These are phyloP conservation scores for Sceloporus undulatus DNA, from an alignment of 2,113 vertebrate genomes.

Conservation along the genomic window DNA sequence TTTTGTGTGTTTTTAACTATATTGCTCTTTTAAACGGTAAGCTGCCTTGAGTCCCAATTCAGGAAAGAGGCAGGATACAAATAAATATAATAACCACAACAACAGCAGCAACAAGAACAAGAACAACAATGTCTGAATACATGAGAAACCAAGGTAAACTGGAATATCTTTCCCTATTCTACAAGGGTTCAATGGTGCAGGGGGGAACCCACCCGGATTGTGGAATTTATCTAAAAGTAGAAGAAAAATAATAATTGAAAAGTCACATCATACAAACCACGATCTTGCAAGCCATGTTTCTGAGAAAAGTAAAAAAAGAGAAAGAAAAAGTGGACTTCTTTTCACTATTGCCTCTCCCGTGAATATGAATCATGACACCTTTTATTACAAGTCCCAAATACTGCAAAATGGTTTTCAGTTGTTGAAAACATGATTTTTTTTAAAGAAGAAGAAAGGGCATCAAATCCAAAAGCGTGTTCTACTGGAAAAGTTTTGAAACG, in stretches of 20 bases:
- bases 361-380: background rate
- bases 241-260: conserved; percentile 15
- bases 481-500: background rate
- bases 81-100: too few relatives aligned
- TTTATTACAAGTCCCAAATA: background rate
- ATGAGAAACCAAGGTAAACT: background rate
- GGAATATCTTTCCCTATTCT: background rate
- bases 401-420: background rate
- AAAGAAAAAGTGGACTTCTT: background rate
- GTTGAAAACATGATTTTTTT: conserved; percentile 11
- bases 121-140: background rate
- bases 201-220: background rate
- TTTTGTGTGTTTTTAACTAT: too few relatives aligned
- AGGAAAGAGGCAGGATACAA: too few relatives aligned
- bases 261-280: background rate
- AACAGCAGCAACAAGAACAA: too few relatives aligned
- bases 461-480: background rate
- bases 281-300: background rate
- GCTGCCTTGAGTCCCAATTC: too few relatives aligned
- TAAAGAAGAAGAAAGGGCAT: background rate
- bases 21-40: too few relatives aligned
- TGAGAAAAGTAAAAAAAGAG: background rate
- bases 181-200: background rate
- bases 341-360: conserved; percentile 19
- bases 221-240: background rate